phyloP scores from a whole-genome alignment of 1,140 invertebrate species.

The Lasioglossum albipes region DNA sequence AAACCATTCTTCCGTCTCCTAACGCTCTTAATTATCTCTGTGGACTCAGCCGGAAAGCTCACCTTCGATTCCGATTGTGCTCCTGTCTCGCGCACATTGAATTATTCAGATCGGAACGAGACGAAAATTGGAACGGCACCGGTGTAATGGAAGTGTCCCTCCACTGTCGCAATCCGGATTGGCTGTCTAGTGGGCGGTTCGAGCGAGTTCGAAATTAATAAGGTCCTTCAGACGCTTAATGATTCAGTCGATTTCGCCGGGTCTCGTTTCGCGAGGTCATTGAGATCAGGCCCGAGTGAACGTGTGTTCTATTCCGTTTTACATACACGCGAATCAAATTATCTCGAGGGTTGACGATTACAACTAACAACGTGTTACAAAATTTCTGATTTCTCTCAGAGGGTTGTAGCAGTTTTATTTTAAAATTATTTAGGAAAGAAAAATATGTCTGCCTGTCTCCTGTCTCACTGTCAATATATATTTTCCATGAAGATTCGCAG shows the following conservation, averaged over 20 bases:
- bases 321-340: too few relatives aligned
- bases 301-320: too few relatives aligned
- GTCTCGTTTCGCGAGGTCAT: background rate
- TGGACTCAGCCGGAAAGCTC: slow-evolving; percentile 42
- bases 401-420: too few relatives aligned
- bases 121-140: background rate
- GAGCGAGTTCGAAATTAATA: background rate
- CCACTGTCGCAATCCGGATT: background rate
- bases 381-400: background rate
- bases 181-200: background rate
- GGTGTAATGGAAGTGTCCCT: background rate
- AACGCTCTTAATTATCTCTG: slow-evolving; percentile 57
- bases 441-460: too few relatives aligned
- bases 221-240: background rate
- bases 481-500: too few relatives aligned
- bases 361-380: too few relatives aligned
- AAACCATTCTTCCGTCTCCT: slow-evolving; percentile 57
- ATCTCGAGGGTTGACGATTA: too few relatives aligned
- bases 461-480: too few relatives aligned
- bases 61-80: slow-evolving; percentile 19
- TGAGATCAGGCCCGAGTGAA: background rate
- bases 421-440: too few relatives aligned
- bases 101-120: background rate
- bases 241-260: background rate
- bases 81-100: background rate